These are phyloP conservation scores for Ictalurus furcatus DNA, from an alignment of 2,113 vertebrate genomes.

Conservation along the genomic window DNA sequence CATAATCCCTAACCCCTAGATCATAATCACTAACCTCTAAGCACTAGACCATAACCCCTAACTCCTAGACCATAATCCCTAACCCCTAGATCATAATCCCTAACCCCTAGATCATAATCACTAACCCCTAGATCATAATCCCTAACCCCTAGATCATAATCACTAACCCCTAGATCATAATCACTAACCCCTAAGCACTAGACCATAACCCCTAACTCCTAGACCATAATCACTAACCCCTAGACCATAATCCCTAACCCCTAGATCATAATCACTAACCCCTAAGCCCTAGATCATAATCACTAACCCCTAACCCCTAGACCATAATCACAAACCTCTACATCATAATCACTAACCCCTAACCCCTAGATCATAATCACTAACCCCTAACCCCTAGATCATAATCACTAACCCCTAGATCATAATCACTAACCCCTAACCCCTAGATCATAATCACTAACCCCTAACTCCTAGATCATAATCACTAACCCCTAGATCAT, in stretches of 20 bases:
- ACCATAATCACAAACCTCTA: no score
- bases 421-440: not conserved
- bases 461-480: not conserved
- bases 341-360: no score
- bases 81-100: not conserved
- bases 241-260: no score
- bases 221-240: not conserved
- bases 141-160: no score
- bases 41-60: not conserved
- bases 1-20: not conserved
- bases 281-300: not conserved
- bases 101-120: not conserved
- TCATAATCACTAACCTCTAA: not conserved
- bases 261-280: not conserved
- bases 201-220: not conserved
- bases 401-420: not conserved
- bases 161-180: not conserved
- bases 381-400: no score
- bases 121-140: not conserved
- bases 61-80: not conserved
- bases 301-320: not conserved
- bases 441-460: not conserved
- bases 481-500: not conserved
- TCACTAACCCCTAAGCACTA: not conserved
- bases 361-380: no score